Evolutionary conservation across 2,797 vertebrate species (phyloP), one percentile per base, ranked within the genome.

Genomic region (Myripristis jacobus): DNA sequence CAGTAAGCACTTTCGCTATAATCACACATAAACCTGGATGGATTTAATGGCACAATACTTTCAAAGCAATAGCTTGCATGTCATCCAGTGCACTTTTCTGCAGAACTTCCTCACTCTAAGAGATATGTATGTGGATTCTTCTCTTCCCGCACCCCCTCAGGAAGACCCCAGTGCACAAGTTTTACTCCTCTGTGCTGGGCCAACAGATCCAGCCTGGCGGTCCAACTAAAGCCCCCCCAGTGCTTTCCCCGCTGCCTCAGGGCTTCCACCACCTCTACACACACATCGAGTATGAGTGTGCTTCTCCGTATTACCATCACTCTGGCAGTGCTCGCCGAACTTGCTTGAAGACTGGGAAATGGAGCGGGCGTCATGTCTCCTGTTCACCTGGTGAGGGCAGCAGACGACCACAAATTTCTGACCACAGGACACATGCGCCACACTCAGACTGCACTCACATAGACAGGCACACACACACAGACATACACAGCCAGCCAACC

Each of bases 331-430:
- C 95, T 70, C 94, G 96, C 3, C 96, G 98, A 67, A 99, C 97
- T 0, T 99, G 98, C 86, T 88, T 99, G 41, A 97, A 96, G 90
- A 98, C 96, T 0, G 98, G 97, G 1, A 99, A 97, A 83, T 99
- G 98, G 98, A 99, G 98, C 16, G 98, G 98, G 22, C 95, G 96
- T 61, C 96, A 97, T 72, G 96, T 98, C 11, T 95, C 97, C 64
- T 99, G 98, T 73, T 91, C 96, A 73, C 97, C 98, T 87, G 96
- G 98, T 99, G 95, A 95, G 96, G 95, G 77, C 87, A 88, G 88
- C 82, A 91, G 69, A 87, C 59, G 34, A 77, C 50, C 25, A 56
- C 56, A 38, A 48, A 25, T 31, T 12, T 19, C 6, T 13, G 18
- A 18, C 18, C 5, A 27, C 6, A 34, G 9, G 6, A 11, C 38